A percentile compares a stretch with the other conserved stretches of the same genome.
phyloP scores from a whole-genome alignment of 2,797 vertebrate species.

The Malacoraja senta region DNA sequence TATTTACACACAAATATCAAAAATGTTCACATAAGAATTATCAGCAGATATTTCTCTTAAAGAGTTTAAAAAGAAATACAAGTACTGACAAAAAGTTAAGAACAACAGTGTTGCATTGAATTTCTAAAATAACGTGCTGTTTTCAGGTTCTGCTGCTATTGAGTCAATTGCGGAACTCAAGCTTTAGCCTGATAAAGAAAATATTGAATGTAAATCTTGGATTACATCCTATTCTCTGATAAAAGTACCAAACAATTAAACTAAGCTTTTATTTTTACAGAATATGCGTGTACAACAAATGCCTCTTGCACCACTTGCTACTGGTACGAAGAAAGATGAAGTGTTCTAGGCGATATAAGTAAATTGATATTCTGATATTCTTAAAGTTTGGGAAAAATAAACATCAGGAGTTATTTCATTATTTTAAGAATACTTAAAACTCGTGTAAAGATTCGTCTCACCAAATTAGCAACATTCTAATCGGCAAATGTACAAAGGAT shows the following conservation, averaged over 20 bases:
- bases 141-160: too few species aligned
- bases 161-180: not conserved
- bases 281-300: not conserved
- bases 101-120: not conserved
- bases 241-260: not conserved
- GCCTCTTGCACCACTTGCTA: not conserved
- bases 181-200: not conserved
- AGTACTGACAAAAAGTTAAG: not conserved
- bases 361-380: not conserved
- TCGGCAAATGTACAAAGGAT: not conserved
- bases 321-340: not conserved
- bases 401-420: not conserved
- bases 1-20: constrained; percentile 28
- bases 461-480: constrained; percentile 1
- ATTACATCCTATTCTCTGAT: not conserved
- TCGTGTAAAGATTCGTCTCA: constrained; percentile 2
- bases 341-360: not conserved
- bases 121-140: not conserved
- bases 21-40: not conserved
- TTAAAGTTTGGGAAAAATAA: constrained; percentile 17
- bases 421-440: constrained; percentile 31
- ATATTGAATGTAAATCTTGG: not conserved
- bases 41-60: not conserved
- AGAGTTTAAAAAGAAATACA: not conserved
- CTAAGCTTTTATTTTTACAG: not conserved